Conservation (phyloP, 2,888 invertebrate genomes). For the Phorcus lineatus region DNA sequence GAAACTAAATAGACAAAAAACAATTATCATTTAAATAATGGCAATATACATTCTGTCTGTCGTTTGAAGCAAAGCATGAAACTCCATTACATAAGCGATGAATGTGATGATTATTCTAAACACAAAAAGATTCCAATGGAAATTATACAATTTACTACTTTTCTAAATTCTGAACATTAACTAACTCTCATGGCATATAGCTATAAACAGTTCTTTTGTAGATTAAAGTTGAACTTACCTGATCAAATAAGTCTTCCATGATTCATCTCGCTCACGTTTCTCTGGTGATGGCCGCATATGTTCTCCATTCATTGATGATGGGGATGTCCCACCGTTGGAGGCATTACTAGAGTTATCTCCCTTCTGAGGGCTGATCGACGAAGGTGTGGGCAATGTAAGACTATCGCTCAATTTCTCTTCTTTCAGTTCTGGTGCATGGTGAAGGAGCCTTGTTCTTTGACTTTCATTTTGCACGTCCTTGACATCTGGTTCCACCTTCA, state of each 20-base stretch:
- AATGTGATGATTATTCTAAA: no score
- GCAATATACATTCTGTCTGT: no score
- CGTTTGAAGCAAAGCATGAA: no score
- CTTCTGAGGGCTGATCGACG: conserved; percentile 4
- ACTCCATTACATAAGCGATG: no score
- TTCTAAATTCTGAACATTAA: no score
- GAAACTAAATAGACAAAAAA: no score
- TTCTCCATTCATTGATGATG: not conserved
- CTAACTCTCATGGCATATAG: no score
- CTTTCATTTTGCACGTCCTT: not conserved
- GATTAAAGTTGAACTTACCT: conserved; percentile 66
- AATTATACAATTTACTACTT: no score
- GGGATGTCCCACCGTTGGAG: not conserved
- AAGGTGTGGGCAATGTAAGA: conserved; percentile 61
- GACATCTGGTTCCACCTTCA: not conserved
- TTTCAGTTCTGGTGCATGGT: conserved; percentile 35
- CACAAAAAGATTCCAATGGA: no score
- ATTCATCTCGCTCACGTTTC: conserved; percentile 77
- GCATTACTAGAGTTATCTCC: conserved; percentile 6
- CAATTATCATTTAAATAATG: no score
- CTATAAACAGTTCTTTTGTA: no score
- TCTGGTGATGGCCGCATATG: conserved; percentile 42
- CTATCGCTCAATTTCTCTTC: conserved; percentile 61
- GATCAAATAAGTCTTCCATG: conserved; percentile 80
- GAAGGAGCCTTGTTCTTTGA: conserved; percentile 28